Evolutionary conservation across 2,888 invertebrate species (phyloP).

Genomic region (Teleiodes luculella): DNA sequence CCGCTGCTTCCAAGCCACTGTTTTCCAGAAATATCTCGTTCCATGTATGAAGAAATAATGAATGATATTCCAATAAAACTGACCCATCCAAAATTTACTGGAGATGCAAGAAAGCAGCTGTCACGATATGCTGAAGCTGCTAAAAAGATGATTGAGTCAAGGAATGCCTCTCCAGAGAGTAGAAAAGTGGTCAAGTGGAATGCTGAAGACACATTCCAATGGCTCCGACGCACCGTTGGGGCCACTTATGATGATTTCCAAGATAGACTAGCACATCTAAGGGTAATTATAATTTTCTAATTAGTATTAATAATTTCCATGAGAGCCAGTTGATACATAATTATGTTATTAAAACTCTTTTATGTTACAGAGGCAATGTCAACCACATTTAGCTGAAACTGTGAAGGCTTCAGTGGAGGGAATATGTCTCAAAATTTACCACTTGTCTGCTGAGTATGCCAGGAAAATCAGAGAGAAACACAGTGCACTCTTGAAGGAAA

Average conservation of each 20-base stretch:
- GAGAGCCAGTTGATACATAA: too few species aligned
- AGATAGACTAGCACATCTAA: slow-evolving; percentile 92
- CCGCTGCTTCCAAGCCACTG: slow-evolving; percentile 95
- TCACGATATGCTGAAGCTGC: slow-evolving; percentile 97
- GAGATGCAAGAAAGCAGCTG: slow-evolving; percentile 96
- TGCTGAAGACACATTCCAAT: slow-evolving; percentile 97
- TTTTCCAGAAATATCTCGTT: slow-evolving; percentile 93
- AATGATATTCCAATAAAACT: slow-evolving; percentile 98
- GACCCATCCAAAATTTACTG: slow-evolving; percentile 96
- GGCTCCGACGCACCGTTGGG: slow-evolving; percentile 94
- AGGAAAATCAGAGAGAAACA: slow-evolving; percentile 94
- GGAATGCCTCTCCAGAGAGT: slow-evolving; percentile 94
- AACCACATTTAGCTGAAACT: slow-evolving; percentile 96
- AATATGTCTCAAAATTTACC: slow-evolving; percentile 95
- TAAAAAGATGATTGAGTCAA: slow-evolving; percentile 96
- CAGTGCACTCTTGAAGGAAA: slow-evolving; percentile 89
- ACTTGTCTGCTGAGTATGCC: slow-evolving; percentile 93
- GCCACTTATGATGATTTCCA: slow-evolving; percentile 97
- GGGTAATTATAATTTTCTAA: slow-evolving; percentile 56
- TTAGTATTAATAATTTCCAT: not conserved
- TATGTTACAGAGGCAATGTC: slow-evolving; percentile 87
- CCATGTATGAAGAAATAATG: slow-evolving; percentile 98
- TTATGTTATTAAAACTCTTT: not conserved
- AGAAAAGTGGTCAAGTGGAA: slow-evolving; percentile 99
- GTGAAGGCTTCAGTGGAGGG: slow-evolving; percentile 97